Conservation (phyloP, 2,797 vertebrate genomes). For the Parotocinclus haroldoi region DNA sequence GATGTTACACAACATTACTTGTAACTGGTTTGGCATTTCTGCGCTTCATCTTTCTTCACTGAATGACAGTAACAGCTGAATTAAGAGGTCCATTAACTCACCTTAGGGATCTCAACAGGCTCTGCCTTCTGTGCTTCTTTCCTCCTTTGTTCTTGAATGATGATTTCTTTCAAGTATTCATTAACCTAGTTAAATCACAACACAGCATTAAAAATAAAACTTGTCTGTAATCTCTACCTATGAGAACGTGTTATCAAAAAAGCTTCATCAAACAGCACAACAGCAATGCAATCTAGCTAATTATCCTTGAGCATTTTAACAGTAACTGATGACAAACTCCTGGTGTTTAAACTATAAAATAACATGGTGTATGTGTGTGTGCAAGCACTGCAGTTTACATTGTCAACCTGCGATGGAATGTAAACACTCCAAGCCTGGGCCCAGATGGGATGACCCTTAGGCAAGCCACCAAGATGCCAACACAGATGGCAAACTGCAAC, state of each 20-base stretch:
- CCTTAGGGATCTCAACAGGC: slow-evolving; percentile 83
- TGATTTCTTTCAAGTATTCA: slow-evolving; percentile 88
- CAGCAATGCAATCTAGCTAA: too few relatives aligned
- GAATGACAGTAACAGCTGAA: neutral
- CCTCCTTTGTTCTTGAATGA: slow-evolving; percentile 85
- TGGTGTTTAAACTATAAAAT: too few relatives aligned
- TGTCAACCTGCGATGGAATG: slow-evolving; percentile 53
- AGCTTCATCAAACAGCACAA: too few relatives aligned
- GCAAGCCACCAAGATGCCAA: slow-evolving; percentile 16
- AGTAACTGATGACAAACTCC: too few relatives aligned
- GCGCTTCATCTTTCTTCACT: neutral
- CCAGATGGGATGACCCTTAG: slow-evolving; percentile 32
- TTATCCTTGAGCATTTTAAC: too few relatives aligned
- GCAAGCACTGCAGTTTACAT: slow-evolving; percentile 5
- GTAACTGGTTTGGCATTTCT: too few relatives aligned
- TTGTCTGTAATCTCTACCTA: too few relatives aligned
- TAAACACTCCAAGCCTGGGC: slow-evolving; percentile 50
- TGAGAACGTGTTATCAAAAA: too few relatives aligned
- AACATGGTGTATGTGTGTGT: neutral
- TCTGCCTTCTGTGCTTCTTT: slow-evolving; percentile 79
- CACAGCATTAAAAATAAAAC: neutral
- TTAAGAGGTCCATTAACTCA: slow-evolving; percentile 55
- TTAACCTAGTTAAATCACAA: slow-evolving; percentile 77
- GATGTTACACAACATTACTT: too few relatives aligned
- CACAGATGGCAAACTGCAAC: neutral